Conservation (phyloP, 2,113 vertebrate genomes). For the Plectropomus leopardus region DNA sequence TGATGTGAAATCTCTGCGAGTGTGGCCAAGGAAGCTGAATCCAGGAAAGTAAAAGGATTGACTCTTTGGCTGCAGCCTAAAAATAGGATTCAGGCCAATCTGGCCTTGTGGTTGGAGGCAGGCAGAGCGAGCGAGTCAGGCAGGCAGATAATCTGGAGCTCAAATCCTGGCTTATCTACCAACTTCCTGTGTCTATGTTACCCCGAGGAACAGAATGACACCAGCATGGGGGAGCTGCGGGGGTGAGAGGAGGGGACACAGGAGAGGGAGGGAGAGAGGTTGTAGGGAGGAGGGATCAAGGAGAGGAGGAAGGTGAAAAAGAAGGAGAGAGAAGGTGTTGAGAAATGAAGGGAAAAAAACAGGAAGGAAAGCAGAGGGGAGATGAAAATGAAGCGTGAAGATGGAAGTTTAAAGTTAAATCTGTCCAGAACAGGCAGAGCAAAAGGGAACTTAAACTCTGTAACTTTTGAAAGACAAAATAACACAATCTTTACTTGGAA, state of each 20-base stretch:
- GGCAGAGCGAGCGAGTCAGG: slow-evolving; percentile 62
- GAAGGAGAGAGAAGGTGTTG: not conserved
- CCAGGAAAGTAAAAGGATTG: slow-evolving; percentile 39
- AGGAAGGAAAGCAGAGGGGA: not conserved
- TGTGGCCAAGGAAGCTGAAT: slow-evolving; percentile 44
- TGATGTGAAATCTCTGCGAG: slow-evolving; percentile 1
- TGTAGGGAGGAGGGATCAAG: slow-evolving; percentile 31
- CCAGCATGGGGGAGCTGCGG: slow-evolving; percentile 59
- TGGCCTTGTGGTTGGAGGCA: slow-evolving; percentile 64
- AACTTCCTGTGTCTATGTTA: slow-evolving; percentile 78
- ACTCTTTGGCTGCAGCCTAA: slow-evolving; percentile 63
- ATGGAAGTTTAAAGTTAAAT: not conserved
- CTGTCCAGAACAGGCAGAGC: not conserved
- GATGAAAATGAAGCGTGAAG: not conserved
- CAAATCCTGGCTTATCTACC: slow-evolving; percentile 83
- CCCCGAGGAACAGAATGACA: slow-evolving; percentile 72
- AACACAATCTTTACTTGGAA: not conserved
- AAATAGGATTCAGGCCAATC: slow-evolving; percentile 75
- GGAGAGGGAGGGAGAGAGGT: slow-evolving; percentile 31
- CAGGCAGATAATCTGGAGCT: slow-evolving; percentile 82
- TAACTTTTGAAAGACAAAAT: not conserved
- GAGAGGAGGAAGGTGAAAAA: slow-evolving; percentile 25
- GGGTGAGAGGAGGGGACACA: not conserved
- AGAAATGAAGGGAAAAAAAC: not conserved
- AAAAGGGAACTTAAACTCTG: not conserved